phyloP scores from a whole-genome alignment of 37 sponge, comb jelly and placozoan genomes.

The Dysidea cf. avara region DNA sequence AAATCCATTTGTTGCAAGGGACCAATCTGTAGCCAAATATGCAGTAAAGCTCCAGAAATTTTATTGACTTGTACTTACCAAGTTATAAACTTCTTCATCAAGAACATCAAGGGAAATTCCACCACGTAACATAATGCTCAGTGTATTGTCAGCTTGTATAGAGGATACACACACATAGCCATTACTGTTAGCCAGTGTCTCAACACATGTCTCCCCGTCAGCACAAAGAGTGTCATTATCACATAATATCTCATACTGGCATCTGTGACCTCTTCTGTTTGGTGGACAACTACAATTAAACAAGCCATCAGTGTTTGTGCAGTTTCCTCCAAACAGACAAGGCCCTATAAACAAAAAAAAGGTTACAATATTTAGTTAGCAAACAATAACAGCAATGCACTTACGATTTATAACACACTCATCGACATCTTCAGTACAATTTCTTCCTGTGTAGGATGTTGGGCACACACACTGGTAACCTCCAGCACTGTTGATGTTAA shows the following conservation, averaged over 20 bases:
- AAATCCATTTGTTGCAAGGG: not conserved
- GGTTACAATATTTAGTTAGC: not conserved
- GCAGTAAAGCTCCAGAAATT: not conserved
- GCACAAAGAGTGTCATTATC: constrained; percentile 22
- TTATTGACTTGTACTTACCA: too few species aligned
- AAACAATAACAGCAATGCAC: too few species aligned
- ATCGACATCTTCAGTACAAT: constrained; percentile 52
- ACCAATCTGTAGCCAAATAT: not conserved
- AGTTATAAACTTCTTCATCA: not conserved
- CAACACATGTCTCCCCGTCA: constrained; percentile 36
- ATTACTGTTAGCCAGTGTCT: constrained; percentile 22
- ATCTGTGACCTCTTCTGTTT: constrained; percentile 43
- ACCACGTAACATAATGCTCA: too few species aligned
- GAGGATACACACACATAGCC: constrained; percentile 47
- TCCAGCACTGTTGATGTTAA: not conserved
- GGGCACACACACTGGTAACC: constrained; percentile 59
- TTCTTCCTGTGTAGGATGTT: constrained; percentile 37
- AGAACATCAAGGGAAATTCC: not conserved
- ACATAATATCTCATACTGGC: constrained; percentile 46
- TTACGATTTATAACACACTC: constrained; percentile 22
- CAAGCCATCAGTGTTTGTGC: constrained; percentile 50
- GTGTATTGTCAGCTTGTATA: too few species aligned
- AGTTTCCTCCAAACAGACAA: constrained; percentile 51
- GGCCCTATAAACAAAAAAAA: too few species aligned
- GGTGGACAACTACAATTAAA: constrained; percentile 53